A percentile compares a stretch with the other conserved stretches of the same genome.
Conservation (phyloP, 2,113 vertebrate species). For the Bettongia penicillata region DNA sequence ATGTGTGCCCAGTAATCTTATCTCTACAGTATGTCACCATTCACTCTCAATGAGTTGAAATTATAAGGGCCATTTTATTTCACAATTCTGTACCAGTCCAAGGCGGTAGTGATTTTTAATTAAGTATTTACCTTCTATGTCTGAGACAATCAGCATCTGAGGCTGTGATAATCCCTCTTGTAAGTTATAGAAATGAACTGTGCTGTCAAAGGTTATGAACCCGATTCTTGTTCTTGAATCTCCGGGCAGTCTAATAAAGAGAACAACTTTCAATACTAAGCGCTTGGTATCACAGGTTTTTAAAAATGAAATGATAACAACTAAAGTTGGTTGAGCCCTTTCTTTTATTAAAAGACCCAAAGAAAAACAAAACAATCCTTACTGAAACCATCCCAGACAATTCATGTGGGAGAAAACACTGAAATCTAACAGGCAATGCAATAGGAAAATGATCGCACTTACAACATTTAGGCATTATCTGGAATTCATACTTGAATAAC, state of each 20-base stretch:
- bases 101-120: neutral
- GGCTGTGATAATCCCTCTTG: conserved; percentile 97
- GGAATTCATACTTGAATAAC: conserved; percentile 19
- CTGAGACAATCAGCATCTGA: conserved; percentile 98
- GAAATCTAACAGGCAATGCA: neutral
- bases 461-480: neutral
- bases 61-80: neutral
- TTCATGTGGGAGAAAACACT: neutral
- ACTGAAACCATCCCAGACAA: neutral
- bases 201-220: conserved; percentile 97
- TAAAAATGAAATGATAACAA: conserved; percentile 1
- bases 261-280: conserved; percentile 50
- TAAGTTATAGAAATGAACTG: conserved; percentile 97
- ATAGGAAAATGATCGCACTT: neutral
- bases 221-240: conserved; percentile 95
- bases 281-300: conserved; percentile 5
- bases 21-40: neutral
- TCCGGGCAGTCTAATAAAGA: conserved; percentile 92
- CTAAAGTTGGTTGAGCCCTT: neutral
- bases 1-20: neutral
- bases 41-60: neutral
- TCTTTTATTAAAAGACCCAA: neutral
- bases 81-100: neutral
- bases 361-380: neutral
- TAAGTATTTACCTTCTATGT: conserved; percentile 92